phyloP scores from a whole-genome alignment of 1,140 invertebrate genomes.

The Drosophila serrata region DNA sequence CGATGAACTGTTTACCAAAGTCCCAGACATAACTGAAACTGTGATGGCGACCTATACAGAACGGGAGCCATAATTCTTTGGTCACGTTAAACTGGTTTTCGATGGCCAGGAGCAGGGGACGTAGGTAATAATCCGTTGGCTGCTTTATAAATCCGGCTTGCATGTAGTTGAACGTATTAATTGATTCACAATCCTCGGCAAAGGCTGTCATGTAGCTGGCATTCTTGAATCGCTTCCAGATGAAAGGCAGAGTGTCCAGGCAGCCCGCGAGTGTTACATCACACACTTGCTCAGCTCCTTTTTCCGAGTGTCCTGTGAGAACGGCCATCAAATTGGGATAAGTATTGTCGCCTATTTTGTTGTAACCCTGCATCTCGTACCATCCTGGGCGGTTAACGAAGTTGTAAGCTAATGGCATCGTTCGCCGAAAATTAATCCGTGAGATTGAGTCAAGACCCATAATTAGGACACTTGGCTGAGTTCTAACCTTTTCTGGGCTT shows the following conservation, averaged over 20 bases:
- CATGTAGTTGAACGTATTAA: slow-evolving; percentile 92
- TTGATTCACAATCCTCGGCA: slow-evolving; percentile 90
- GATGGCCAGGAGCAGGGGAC: slow-evolving; percentile 90
- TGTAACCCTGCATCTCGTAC: slow-evolving; percentile 50
- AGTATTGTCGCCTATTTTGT: slow-evolving; percentile 89
- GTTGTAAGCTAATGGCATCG: slow-evolving; percentile 42
- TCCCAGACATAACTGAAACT: slow-evolving; percentile 87
- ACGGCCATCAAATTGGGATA: slow-evolving; percentile 93
- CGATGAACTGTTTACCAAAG: slow-evolving; percentile 86
- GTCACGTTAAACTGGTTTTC: slow-evolving; percentile 84
- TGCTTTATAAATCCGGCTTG: slow-evolving; percentile 91
- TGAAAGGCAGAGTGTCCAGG: slow-evolving; percentile 89
- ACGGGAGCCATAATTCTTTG: slow-evolving; percentile 36
- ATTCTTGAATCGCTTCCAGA: slow-evolving; percentile 91
- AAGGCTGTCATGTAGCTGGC: slow-evolving; percentile 91
- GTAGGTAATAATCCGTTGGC: slow-evolving; percentile 93
- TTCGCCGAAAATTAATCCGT: slow-evolving; percentile 74
- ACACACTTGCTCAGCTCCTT: slow-evolving; percentile 85
- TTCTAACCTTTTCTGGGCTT: neutral
- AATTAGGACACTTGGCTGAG: slow-evolving; percentile 39
- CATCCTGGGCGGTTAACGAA: slow-evolving; percentile 33
- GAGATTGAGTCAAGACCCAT: slow-evolving; percentile 49
- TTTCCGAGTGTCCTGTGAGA: slow-evolving; percentile 88
- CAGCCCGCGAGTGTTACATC: slow-evolving; percentile 84
- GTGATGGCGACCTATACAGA: slow-evolving; percentile 87